These are phyloP conservation scores for Canis aureus DNA, from an alignment of 2,113 vertebrate species.

Conservation along the genomic window DNA sequence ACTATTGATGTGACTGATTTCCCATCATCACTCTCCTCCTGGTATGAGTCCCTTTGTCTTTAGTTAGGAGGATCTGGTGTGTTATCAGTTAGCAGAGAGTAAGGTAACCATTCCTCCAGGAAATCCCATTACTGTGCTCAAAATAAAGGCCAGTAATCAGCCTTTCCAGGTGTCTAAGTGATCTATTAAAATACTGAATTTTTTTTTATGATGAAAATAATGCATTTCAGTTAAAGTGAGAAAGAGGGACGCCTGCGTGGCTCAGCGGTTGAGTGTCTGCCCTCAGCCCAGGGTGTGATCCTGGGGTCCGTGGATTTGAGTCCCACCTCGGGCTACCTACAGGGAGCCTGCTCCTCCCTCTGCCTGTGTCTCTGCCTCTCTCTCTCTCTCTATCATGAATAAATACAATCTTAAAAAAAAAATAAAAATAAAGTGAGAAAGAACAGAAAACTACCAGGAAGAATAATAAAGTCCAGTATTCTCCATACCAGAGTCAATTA, in stretches of 20 bases:
- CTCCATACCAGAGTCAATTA: not conserved
- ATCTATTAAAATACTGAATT: not conserved
- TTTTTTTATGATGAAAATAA: not conserved
- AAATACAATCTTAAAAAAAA: too few species aligned
- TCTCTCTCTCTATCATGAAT: too few species aligned
- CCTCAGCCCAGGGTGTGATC: too few species aligned
- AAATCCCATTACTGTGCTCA: not conserved
- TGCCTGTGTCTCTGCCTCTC: too few species aligned
- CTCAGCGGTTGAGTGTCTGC: too few species aligned
- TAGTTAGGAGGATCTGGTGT: not conserved
- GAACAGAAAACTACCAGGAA: not conserved
- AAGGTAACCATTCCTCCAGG: not conserved
- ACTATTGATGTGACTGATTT: not conserved
- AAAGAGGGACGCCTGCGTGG: not conserved
- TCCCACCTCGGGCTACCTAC: too few species aligned
- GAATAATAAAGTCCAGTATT: not conserved
- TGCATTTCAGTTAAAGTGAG: conserved; percentile 41
- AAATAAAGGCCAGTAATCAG: not conserved
- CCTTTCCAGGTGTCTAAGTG: not conserved
- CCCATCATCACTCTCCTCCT: not conserved
- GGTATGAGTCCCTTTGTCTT: not conserved
- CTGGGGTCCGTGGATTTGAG: too few species aligned
- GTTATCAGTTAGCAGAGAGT: not conserved
- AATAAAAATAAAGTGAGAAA: not conserved
- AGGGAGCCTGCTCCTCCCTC: too few species aligned